These are phyloP conservation scores for Varanus salvator DNA, from an alignment of 2,113 vertebrate genomes.

Conservation along the genomic window DNA sequence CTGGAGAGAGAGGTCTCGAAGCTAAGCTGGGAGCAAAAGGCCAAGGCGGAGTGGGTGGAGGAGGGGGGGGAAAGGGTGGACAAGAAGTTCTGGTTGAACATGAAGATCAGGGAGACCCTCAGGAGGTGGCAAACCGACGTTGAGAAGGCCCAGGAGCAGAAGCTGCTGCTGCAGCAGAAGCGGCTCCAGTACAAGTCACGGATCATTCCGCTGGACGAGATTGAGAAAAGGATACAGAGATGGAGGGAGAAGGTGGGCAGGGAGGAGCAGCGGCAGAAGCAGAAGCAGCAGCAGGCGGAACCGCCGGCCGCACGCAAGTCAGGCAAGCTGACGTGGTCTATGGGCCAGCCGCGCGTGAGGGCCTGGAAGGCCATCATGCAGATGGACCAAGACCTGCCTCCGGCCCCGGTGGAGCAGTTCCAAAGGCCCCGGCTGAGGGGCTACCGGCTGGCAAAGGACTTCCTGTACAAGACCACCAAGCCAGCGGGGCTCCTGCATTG, in stretches of 20 bases:
- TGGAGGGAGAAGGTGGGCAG: no score
- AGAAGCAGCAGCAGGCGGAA: neutral
- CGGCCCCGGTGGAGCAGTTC: neutral
- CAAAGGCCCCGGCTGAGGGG: neutral
- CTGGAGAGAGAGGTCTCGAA: neutral
- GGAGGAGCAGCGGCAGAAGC: rapidly evolving
- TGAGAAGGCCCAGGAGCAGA: rapidly evolving
- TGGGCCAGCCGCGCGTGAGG: rapidly evolving
- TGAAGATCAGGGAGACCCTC: neutral
- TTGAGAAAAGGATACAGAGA: neutral
- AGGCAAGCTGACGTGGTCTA: neutral
- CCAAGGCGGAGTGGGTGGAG: neutral
- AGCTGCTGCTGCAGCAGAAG: neutral
- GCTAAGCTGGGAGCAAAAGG: neutral
- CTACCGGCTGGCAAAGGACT: neutral
- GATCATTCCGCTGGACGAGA: neutral
- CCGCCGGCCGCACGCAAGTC: rapidly evolving
- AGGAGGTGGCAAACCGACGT: rapidly evolving
- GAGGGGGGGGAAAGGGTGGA: neutral
- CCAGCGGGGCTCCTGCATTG: rapidly evolving
- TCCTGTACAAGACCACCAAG: neutral
- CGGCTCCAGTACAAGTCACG: neutral
- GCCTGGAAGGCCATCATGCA: neutral
- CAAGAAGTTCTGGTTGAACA: neutral
- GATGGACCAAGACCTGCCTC: neutral